Base-by-base conservation (phyloP, 2,888 invertebrate genomes). In the Entomobrya proxima region DNA sequence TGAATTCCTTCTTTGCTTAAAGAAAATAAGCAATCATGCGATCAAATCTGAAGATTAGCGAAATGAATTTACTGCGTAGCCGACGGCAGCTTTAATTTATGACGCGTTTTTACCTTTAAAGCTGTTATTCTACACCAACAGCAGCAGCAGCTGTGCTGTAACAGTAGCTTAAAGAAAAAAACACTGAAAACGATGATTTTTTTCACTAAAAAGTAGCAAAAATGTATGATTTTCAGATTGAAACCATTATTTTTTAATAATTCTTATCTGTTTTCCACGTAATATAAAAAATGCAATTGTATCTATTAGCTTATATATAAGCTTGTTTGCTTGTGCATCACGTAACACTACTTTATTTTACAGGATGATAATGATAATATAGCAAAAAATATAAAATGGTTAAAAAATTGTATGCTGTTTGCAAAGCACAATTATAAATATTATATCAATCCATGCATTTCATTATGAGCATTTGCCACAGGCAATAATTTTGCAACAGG, bases 61-160 rank as follows among this genome's bases (percentile, higher is more conserved):
- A 75, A 77, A 79, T 84, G 76, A 76, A 84, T 76, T 76, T 76
- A 76, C 77, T 76, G 35, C 35, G 47, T 55, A 67, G 77, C 76
- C 83, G 83, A 77, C 76, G 83, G 83, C 83, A 84, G 32, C 35
- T 21, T 24, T 61, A 83, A 83, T 83, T 83, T 83, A 83, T 83
- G 75, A 76, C 67, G 82, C 24, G 40, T 27, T 69, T 64, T 37
- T 37, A 55, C 21, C n/a, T 15, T 76, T 55, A 7, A 27, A 27
- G 55, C 13, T 47, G n/a, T 30, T n/a, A n/a, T n/a, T n/a, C n/a
- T n/a, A n/a, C n/a, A n/a, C n/a, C n/a, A n/a, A n/a, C n/a, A n/a
- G n/a, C n/a, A n/a, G n/a, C n/a, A n/a, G n/a, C n/a, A n/a, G n/a
- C n/a, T n/a, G n/a, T n/a, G n/a, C n/a, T n/a, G n/a, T n/a, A n/a